phyloP scores from a whole-genome alignment of 2,797 vertebrate genomes.

The Semotilus atromaculatus region DNA sequence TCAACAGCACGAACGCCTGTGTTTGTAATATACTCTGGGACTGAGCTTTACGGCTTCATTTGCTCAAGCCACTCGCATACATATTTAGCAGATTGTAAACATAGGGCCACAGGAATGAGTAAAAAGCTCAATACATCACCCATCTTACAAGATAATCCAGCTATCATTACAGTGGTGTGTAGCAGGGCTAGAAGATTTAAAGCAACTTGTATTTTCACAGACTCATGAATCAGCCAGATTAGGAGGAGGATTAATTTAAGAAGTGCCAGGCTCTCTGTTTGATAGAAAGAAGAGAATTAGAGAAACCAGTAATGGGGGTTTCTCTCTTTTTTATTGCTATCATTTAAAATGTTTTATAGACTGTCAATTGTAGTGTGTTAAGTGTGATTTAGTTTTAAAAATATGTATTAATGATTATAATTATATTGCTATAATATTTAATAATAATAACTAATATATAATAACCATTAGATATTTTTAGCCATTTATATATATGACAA shows the following conservation, averaged over 20 bases:
- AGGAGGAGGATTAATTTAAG: slow-evolving; percentile 78
- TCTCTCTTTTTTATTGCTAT: not conserved
- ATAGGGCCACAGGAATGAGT: slow-evolving; percentile 74
- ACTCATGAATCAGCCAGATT: slow-evolving; percentile 78
- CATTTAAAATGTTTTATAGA: not conserved
- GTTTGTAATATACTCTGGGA: slow-evolving; percentile 66
- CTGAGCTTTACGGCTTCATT: slow-evolving; percentile 79
- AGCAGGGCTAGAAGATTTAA: slow-evolving; percentile 80
- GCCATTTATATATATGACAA: not conserved
- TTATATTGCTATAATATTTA: not conserved
- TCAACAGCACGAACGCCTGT: slow-evolving; percentile 51
- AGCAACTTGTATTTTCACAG: slow-evolving; percentile 81
- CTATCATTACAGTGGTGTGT: slow-evolving; percentile 77
- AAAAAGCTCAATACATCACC: slow-evolving; percentile 74
- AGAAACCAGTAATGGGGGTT: slow-evolving; percentile 41
- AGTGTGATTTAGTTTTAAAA: not conserved
- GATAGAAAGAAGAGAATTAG: slow-evolving; percentile 66
- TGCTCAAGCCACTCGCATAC: slow-evolving; percentile 74
- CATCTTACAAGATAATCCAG: slow-evolving; percentile 67
- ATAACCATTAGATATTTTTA: not conserved
- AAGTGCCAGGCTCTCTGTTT: slow-evolving; percentile 70
- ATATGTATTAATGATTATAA: not conserved
- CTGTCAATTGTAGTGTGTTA: not conserved
- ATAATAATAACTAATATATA: no score
- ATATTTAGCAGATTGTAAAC: slow-evolving; percentile 80